These are phyloP conservation scores for Lerista edwardsae DNA, from an alignment of 2,797 vertebrate species.

Conservation along the genomic window DNA sequence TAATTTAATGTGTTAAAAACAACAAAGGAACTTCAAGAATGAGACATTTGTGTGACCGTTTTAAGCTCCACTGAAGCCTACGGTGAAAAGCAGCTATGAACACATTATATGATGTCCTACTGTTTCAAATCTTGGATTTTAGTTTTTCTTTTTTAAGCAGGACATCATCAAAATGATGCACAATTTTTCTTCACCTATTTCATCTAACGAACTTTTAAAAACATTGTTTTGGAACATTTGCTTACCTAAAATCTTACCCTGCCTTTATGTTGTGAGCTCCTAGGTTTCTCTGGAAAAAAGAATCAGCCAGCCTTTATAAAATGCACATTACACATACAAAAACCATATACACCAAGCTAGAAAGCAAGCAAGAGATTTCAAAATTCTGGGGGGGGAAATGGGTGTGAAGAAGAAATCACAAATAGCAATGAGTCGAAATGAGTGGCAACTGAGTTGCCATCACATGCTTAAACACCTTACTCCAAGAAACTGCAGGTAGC, in stretches of 20 bases:
- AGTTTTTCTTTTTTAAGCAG: neutral
- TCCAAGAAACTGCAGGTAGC: too few relatives aligned
- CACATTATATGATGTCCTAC: conserved; percentile 26
- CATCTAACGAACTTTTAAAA: conserved; percentile 28
- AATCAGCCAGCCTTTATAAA: neutral
- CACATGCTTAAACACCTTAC: too few relatives aligned
- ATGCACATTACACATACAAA: neutral
- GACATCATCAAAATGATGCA: conserved; percentile 14
- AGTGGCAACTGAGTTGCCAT: too few relatives aligned
- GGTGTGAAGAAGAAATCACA: neutral
- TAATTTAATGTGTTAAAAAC: conserved; percentile 72
- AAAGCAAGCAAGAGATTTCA: neutral
- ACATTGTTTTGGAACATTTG: conserved; percentile 36
- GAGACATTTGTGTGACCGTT: conserved; percentile 56
- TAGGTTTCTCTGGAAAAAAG: neutral
- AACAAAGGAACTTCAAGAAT: conserved; percentile 71
- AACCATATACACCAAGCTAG: neutral
- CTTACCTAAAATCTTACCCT: conserved; percentile 39
- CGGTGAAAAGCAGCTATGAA: conserved; percentile 45
- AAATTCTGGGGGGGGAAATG: conserved; percentile 22
- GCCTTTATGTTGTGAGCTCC: conserved; percentile 6
- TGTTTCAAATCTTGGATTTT: conserved; percentile 6
- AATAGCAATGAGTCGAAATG: too few relatives aligned
- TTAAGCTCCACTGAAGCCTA: conserved; percentile 56
- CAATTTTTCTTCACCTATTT: conserved; percentile 23